Percentiles rank a stretch among this genome's conserved stretches.
phyloP scores from a whole-genome alignment of 2,797 vertebrate genomes.

The Malurus splendens region DNA sequence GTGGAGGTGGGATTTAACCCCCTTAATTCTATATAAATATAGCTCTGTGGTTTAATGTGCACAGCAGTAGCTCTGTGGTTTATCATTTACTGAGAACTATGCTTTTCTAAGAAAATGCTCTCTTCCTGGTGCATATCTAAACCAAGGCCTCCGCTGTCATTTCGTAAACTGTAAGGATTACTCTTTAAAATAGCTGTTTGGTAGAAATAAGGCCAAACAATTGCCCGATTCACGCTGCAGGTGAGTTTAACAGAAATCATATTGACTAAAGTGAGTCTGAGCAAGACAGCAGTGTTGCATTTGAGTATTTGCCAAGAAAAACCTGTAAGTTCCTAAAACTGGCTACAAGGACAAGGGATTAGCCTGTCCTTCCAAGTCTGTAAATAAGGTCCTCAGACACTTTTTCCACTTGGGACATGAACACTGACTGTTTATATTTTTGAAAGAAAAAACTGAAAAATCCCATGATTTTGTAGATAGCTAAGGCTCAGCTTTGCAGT shows the following conservation, averaged over 20 bases:
- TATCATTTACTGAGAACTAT: conserved; percentile 76
- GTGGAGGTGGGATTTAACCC: conserved; percentile 39
- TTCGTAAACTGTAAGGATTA: conserved; percentile 56
- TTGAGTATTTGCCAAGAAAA: conserved; percentile 69
- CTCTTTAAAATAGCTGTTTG: conserved; percentile 53
- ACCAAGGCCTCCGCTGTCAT: conserved; percentile 56
- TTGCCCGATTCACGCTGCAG: conserved; percentile 14
- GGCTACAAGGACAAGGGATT: conserved; percentile 52
- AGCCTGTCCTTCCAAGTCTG: conserved; percentile 50
- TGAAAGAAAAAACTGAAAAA: background rate
- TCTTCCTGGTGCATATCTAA: conserved; percentile 71
- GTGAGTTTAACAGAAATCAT: conserved; percentile 58
- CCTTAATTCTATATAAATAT: conserved; percentile 47
- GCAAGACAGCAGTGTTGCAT: conserved; percentile 52
- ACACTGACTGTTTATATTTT: conserved; percentile 22
- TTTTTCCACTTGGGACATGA: conserved; percentile 58
- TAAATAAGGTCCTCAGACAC: conserved; percentile 57
- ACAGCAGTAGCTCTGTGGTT: conserved; percentile 71
- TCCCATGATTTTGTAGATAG: conserved; percentile 9
- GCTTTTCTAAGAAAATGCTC: conserved; percentile 78
- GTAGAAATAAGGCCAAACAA: conserved; percentile 54
- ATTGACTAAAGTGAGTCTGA: conserved; percentile 57
- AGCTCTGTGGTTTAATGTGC: conserved; percentile 69
- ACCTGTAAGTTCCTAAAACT: conserved; percentile 32
- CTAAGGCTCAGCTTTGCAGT: conserved; percentile 21